Evolutionary conservation across 2,797 vertebrate species (phyloP), one percentile per base, ranked within the genome.

Genomic region (Falco novaeseelandiae): DNA sequence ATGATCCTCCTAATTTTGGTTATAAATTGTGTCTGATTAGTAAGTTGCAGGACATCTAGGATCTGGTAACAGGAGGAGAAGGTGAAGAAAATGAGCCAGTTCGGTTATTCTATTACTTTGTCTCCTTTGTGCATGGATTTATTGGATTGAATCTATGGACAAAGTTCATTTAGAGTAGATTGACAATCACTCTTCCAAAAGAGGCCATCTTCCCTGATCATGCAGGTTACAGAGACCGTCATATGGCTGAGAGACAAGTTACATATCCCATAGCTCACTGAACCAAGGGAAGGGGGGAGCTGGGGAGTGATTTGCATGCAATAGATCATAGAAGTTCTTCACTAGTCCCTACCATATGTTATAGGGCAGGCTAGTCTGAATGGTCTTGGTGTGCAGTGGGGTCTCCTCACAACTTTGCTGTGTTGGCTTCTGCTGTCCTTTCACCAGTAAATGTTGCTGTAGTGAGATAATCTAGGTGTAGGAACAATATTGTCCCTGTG

Each of bases 181-280:
- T 69, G 29, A 42, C 20, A 4, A 7, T 57, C 7, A 11, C 0
- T 3, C 6, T 81, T 90, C 25, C 3, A 9, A 38, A 83, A 81
- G 63, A 79, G 34, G 25, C 34, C 0, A 0, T 20, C 14, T 59
- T 83, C 27, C n/a, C 25, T 74, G 7, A 25, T 44, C 8, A 1
- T 12, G 19, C 29, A 40, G 21, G 14, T 71, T 74, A 10, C 21
- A 1, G 30, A 54, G n/a, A 20, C 76, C 8, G 20, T 69, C 16
- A 0, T 4, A 0, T 20, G 54, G 11, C 52, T 88, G 44, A 61
- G 62, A 48, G 20, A 3, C 22, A 29, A 30, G 15, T 2, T 30
- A 2, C 0, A 0, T 44, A 7, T 48, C 16, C 29, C 30, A 3
- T 10, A 36, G 58, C 21, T 91, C 18, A 3, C 16, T 18, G 73